phyloP scores from a whole-genome alignment of 2,888 invertebrate species.

The Hydraecia micacea region DNA sequence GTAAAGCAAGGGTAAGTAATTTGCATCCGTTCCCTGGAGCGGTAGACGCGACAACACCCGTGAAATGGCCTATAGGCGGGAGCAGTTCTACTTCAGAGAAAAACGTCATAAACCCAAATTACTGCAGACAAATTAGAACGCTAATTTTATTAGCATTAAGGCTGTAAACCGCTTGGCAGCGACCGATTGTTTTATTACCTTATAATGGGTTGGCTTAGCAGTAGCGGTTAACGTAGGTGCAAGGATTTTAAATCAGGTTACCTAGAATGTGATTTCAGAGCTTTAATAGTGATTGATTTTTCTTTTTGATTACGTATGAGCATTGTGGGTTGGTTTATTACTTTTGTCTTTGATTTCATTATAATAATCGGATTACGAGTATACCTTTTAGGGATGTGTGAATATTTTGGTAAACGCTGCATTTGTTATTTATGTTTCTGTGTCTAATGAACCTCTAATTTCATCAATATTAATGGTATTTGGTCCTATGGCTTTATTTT shows the following conservation, averaged over 20 bases:
- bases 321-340: conserved; percentile 58
- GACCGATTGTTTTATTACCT: conserved; percentile 82
- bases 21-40: conserved; percentile 78
- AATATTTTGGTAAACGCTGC: conserved; percentile 50
- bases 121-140: conserved; percentile 86
- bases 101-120: conserved; percentile 83
- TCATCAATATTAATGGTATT: conserved; percentile 7
- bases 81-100: conserved; percentile 71
- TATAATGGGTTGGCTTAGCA: conserved; percentile 81
- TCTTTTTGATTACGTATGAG: conserved; percentile 58
- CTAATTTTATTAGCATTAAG: conserved; percentile 86
- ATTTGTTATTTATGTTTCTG: conserved; percentile 48
- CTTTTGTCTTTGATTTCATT: conserved; percentile 55
- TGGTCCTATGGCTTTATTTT: not conserved
- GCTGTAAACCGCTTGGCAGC: conserved; percentile 82
- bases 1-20: conserved; percentile 86
- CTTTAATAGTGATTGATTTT: conserved; percentile 65
- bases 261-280: conserved; percentile 67
- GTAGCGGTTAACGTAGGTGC: conserved; percentile 78
- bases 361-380: conserved; percentile 64
- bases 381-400: conserved; percentile 55
- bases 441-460: conserved; percentile 28
- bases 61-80: conserved; percentile 84
- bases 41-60: conserved; percentile 82
- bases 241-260: conserved; percentile 67